phyloP scores from a whole-genome alignment of 2,888 invertebrate species.

The Diloba caeruleocephala region DNA sequence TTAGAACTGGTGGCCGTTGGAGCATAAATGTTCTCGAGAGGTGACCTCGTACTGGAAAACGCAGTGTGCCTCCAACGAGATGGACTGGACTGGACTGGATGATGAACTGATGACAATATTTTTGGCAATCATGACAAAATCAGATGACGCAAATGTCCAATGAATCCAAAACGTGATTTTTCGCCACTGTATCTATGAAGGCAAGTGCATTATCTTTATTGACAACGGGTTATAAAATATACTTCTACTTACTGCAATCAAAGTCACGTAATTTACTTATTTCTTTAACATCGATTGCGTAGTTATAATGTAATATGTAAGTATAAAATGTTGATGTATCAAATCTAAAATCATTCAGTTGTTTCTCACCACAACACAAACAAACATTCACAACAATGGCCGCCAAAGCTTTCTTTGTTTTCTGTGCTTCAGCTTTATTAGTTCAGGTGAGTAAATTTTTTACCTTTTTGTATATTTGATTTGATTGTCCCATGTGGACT shows the following conservation, averaged over 20 bases:
- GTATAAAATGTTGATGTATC: slow-evolving; percentile 33
- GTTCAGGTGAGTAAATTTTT: slow-evolving; percentile 22
- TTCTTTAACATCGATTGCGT: slow-evolving; percentile 23
- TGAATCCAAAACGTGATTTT: slow-evolving; percentile 19
- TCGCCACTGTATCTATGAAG: not conserved
- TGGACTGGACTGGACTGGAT: too few species aligned
- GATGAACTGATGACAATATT: too few species aligned
- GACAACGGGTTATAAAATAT: slow-evolving; percentile 5
- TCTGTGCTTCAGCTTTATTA: slow-evolving; percentile 29
- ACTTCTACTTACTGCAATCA: slow-evolving; percentile 1
- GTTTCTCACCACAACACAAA: slow-evolving; percentile 8
- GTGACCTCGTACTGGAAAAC: too few species aligned
- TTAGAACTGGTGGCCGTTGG: too few species aligned
- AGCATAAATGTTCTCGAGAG: too few species aligned
- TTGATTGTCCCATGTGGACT: too few species aligned
- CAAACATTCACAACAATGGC: slow-evolving; percentile 22
- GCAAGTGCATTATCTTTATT: slow-evolving; percentile 1
- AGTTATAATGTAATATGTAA: slow-evolving; percentile 25
- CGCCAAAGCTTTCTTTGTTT: slow-evolving; percentile 24
- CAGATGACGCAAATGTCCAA: not conserved
- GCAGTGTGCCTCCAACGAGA: too few species aligned
- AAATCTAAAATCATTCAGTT: slow-evolving; percentile 30
- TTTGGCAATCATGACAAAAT: not conserved
- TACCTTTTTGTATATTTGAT: not conserved
- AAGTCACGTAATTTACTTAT: slow-evolving; percentile 10